These are phyloP conservation scores for Ctenopoma kingsleyae DNA, from an alignment of 2,797 vertebrate genomes.

Conservation along the genomic window DNA sequence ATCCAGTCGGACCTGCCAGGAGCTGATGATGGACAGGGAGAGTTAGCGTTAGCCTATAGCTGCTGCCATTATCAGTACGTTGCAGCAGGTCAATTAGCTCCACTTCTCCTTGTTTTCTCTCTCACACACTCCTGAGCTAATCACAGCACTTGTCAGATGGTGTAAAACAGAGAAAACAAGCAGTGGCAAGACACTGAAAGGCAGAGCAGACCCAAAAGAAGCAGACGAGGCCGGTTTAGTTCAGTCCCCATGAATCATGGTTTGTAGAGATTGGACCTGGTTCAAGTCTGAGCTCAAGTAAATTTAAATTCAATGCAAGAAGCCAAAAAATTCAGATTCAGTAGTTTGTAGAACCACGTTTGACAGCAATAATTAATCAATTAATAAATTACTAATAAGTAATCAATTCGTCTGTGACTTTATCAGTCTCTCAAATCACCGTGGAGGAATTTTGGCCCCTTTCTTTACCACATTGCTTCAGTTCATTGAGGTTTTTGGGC, in stretches of 20 bases:
- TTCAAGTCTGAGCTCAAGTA: not conserved
- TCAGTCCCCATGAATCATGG: too few relatives aligned
- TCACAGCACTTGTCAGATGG: not conserved
- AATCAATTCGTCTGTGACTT: too few relatives aligned
- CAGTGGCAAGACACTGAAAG: not conserved
- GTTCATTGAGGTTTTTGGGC: too few relatives aligned
- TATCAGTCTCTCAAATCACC: too few relatives aligned
- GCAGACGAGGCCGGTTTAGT: not conserved
- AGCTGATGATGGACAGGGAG: constrained; percentile 49
- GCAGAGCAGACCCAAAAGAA: too few relatives aligned
- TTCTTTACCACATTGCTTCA: too few relatives aligned
- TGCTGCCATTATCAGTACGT: not conserved
- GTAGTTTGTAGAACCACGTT: too few relatives aligned
- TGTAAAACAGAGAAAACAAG: not conserved
- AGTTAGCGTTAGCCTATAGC: constrained; percentile 29
- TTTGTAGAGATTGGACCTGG: not conserved
- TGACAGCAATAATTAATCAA: too few relatives aligned
- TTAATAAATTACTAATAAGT: too few relatives aligned
- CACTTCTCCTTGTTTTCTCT: not conserved
- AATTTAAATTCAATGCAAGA: too few relatives aligned
- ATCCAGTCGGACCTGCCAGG: constrained; percentile 28
- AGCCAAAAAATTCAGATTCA: too few relatives aligned
- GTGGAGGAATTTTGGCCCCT: too few relatives aligned
- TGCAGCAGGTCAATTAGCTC: constrained; percentile 14
- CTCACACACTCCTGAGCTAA: not conserved